These are phyloP conservation scores for Cephalopholis sonnerati DNA, from an alignment of 2,113 vertebrate species.

Conservation along the genomic window DNA sequence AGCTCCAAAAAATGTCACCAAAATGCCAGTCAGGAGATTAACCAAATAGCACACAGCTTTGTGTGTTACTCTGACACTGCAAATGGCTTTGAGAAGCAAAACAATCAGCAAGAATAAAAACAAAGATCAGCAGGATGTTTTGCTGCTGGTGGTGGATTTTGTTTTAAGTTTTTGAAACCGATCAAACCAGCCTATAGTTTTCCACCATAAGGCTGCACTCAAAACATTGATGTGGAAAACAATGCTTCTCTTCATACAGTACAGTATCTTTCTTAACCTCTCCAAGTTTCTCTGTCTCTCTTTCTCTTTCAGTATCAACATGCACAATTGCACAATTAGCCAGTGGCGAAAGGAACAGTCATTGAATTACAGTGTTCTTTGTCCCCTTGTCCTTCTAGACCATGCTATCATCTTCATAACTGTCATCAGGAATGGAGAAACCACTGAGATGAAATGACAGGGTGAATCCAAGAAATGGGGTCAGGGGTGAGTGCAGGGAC, in stretches of 20 bases:
- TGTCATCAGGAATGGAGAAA: slow-evolving; percentile 30
- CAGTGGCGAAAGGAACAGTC: slow-evolving; percentile 26
- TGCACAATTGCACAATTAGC: slow-evolving; percentile 45
- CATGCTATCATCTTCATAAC: slow-evolving; percentile 39
- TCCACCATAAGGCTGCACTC: background rate
- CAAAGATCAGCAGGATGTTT: background rate
- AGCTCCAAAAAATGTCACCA: slow-evolving; percentile 33
- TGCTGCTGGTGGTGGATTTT: background rate
- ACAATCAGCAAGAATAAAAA: background rate
- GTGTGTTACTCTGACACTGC: background rate
- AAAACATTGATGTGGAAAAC: slow-evolving; percentile 7
- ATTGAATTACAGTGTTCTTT: slow-evolving; percentile 10
- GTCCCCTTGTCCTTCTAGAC: slow-evolving; percentile 29
- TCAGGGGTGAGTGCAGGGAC: slow-evolving; percentile 20
- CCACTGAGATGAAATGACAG: slow-evolving; percentile 38
- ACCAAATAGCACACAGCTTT: slow-evolving; percentile 3
- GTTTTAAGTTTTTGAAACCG: background rate
- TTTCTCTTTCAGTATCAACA: slow-evolving; percentile 18
- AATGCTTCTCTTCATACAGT: background rate
- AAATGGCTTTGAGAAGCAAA: slow-evolving; percentile 31
- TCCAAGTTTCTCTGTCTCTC: slow-evolving; percentile 4
- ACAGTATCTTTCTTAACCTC: background rate
- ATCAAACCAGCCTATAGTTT: background rate
- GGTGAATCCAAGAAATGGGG: slow-evolving; percentile 35
- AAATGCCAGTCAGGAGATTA: slow-evolving; percentile 41